Percentiles rank a stretch among this genome's conserved stretches.
These are phyloP conservation scores for Lynx canadensis DNA, from an alignment of 2,113 vertebrate species.

Conservation along the genomic window DNA sequence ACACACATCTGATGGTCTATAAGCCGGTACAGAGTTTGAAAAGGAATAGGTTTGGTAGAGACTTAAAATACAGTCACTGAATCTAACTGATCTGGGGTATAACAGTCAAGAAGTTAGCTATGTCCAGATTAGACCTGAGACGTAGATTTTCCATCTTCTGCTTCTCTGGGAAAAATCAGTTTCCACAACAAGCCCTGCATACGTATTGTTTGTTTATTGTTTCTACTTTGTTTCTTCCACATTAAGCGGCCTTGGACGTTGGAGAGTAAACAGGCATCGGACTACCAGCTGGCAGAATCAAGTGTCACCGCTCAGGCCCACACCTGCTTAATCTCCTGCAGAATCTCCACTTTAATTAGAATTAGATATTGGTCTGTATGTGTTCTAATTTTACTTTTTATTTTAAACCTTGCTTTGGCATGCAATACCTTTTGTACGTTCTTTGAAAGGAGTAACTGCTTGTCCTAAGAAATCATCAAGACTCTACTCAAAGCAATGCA, in stretches of 20 bases:
- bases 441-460: conserved; percentile 17
- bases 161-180: neutral
- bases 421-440: neutral
- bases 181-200: neutral
- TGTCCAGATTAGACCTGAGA: neutral
- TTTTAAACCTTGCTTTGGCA: conserved; percentile 56
- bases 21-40: neutral
- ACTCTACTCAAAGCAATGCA: neutral
- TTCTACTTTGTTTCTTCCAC: conserved; percentile 11
- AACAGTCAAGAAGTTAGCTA: neutral
- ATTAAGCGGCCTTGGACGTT: neutral
- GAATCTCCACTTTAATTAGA: conserved; percentile 61
- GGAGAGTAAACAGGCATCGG: conserved; percentile 28
- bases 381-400: conserved; percentile 55
- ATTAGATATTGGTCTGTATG: neutral
- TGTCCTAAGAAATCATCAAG: neutral
- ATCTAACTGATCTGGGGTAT: neutral
- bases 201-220: neutral
- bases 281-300: conserved; percentile 45
- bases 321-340: conserved; percentile 61
- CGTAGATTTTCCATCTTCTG: neutral
- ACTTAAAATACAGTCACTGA: neutral
- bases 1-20: no score
- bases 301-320: conserved; percentile 43
- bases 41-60: neutral